Base-by-base conservation (phyloP, 2,888 invertebrate species). In the Phyllotreta striolata region DNA sequence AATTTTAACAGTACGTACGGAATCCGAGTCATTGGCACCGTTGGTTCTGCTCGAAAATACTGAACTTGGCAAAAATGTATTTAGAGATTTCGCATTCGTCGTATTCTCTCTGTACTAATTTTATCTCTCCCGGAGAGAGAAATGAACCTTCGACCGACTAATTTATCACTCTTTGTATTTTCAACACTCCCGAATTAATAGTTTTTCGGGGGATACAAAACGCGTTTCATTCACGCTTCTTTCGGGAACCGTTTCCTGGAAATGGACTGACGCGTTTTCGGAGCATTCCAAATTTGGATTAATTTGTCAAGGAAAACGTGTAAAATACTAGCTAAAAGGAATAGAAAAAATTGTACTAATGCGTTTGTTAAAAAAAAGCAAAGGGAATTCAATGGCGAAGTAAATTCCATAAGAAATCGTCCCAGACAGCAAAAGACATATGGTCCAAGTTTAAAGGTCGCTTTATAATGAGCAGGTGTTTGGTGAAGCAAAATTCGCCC, bases 131-230 rank as follows among this genome's bases (percentile, higher is more conserved):
- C 10, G 10, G n/a, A 35, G 49, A 49, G 49, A 49, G 49, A 49
- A 49, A 49, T 49, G 49, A 49, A 49, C 49, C 47, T 47, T 12
- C 47, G 13, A 47, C 47, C 14, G 47, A 13, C 7, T 37, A 14
- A 49, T 49, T 49, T 49, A 49, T 49, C 49, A 49, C 49, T 49
- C 35, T 49, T 49, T 49, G 49, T 49, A 49, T 49, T 49, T 49
- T 49, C 49, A 49, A 49, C 37, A 49, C 49, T 49, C 35, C 10
- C 10, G 47, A 35, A 35, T 49, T 49, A 35, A 49, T 49, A 49
- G 49, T 35, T 49, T 49, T n/a, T 24, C 24, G 24, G 37, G 35
- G 47, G 12, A 44, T 10, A 47, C 47, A 47, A 47, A 47, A 47
- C 44, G 44, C 14, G 44, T 44, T n/a, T n/a, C 7, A 13, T 10